Conservation (phyloP, 2,797 vertebrate species). For the Esox lucius region DNA sequence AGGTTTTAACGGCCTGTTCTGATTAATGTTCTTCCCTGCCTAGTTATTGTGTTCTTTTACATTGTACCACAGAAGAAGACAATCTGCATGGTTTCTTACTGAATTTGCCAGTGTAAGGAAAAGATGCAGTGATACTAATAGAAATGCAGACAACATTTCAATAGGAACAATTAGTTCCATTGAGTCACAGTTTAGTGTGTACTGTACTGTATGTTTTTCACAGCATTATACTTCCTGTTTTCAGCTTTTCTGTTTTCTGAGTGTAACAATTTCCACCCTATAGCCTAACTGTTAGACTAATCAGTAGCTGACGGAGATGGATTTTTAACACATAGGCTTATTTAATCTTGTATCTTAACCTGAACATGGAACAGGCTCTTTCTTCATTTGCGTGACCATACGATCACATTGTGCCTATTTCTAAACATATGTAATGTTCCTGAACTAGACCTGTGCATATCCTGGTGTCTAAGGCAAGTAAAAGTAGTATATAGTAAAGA, state of each 20-base stretch:
- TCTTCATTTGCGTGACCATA: neutral
- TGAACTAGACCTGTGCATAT: neutral
- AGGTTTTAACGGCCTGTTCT: slow-evolving; percentile 41
- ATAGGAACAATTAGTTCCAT: slow-evolving; percentile 38
- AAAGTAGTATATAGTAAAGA: slow-evolving; percentile 8
- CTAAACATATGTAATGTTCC: neutral
- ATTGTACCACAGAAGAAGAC: slow-evolving; percentile 52
- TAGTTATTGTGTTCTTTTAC: slow-evolving; percentile 59
- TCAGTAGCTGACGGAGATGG: neutral
- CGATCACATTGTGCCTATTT: neutral
- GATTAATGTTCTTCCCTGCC: slow-evolving; percentile 61
- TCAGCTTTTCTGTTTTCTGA: neutral
- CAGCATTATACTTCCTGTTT: neutral
- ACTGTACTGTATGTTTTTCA: slow-evolving; percentile 7
- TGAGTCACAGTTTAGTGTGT: slow-evolving; percentile 25
- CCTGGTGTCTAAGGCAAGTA: neutral
- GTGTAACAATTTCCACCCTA: neutral
- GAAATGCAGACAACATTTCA: slow-evolving; percentile 55
- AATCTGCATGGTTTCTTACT: slow-evolving; percentile 41
- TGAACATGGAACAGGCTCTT: neutral
- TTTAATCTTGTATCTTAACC: neutral
- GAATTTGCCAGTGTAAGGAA: slow-evolving; percentile 48
- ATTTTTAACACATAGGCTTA: neutral
- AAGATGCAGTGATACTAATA: slow-evolving; percentile 53
- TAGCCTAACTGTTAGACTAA: neutral